phyloP scores from a whole-genome alignment of 1,140 invertebrate species.

The Heliconius nattereri region DNA sequence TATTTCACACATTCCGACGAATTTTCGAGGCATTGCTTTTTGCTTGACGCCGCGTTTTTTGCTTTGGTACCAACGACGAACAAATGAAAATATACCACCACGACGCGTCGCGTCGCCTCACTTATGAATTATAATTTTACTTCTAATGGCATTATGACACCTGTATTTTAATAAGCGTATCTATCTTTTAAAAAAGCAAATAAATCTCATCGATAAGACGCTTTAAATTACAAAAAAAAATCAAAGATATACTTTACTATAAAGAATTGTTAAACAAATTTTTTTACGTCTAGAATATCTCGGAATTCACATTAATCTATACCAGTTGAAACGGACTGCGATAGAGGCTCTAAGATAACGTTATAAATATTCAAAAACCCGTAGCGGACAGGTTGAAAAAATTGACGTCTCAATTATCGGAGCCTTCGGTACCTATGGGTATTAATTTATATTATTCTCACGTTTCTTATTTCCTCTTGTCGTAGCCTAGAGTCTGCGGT shows the following conservation, averaged over 20 bases:
- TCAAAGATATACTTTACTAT: background rate
- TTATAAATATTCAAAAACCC: slow-evolving; percentile 76
- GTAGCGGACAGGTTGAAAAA: slow-evolving; percentile 61
- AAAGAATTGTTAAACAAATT: slow-evolving; percentile 6
- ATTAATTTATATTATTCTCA: slow-evolving; percentile 78
- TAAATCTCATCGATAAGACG: background rate
- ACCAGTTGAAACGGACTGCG: slow-evolving; percentile 55
- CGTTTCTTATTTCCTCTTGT: slow-evolving; percentile 72
- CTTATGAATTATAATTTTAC: no score
- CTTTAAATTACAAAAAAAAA: background rate
- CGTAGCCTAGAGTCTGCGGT: slow-evolving; percentile 20
- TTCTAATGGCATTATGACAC: background rate
- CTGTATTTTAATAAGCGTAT: background rate
- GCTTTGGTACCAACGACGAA: no score
- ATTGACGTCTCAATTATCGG: slow-evolving; percentile 79
- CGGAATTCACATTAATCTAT: slow-evolving; percentile 55
- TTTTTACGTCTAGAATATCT: slow-evolving; percentile 44
- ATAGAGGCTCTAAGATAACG: slow-evolving; percentile 65
- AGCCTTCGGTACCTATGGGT: slow-evolving; percentile 38
- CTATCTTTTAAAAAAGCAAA: background rate
- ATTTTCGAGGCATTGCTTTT: no score
- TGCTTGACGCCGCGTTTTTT: no score
- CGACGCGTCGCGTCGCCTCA: no score
- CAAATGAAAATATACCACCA: no score
- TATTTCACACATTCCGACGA: no score